Conservation (phyloP, 2,888 invertebrate genomes). For the Venusia cambrica region DNA sequence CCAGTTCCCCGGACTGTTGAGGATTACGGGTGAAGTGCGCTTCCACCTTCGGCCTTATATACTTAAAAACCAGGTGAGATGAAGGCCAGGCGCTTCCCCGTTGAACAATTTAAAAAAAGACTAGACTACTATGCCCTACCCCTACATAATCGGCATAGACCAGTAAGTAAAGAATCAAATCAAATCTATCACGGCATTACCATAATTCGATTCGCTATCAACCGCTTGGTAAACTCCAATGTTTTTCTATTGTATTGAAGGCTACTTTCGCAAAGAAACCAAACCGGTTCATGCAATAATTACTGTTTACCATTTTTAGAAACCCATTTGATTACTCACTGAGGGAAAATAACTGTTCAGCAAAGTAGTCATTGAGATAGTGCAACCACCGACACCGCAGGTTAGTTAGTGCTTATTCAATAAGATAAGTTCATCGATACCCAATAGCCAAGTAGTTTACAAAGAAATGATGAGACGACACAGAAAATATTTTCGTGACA, state of each 20-base stretch:
- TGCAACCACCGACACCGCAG: not conserved
- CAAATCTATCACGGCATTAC: constrained; percentile 1
- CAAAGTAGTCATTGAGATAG: not conserved
- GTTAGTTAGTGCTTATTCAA: too few species aligned
- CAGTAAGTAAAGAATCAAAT: too few species aligned
- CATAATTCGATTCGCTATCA: constrained; percentile 9
- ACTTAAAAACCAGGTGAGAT: too few species aligned
- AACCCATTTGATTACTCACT: constrained; percentile 20
- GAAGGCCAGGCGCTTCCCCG: too few species aligned
- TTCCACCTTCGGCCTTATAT: too few species aligned
- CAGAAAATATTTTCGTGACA: constrained; percentile 17
- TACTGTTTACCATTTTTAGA: constrained; percentile 19
- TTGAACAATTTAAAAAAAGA: too few species aligned
- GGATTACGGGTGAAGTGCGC: too few species aligned
- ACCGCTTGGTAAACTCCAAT: constrained; percentile 30
- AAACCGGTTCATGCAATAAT: constrained; percentile 38
- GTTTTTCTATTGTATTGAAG: constrained; percentile 30
- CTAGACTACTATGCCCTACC: too few species aligned
- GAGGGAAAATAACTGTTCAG: constrained; percentile 6
- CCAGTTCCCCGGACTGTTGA: too few species aligned
- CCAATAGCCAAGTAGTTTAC: not conserved
- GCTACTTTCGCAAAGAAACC: constrained; percentile 44
- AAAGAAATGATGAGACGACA: constrained; percentile 18
- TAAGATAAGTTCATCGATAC: not conserved
- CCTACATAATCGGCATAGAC: too few species aligned